A percentile compares a stretch with the other conserved stretches of the same genome.
These are phyloP conservation scores for Sparidentex hasta DNA, from an alignment of 2,797 vertebrate species.

Conservation along the genomic window DNA sequence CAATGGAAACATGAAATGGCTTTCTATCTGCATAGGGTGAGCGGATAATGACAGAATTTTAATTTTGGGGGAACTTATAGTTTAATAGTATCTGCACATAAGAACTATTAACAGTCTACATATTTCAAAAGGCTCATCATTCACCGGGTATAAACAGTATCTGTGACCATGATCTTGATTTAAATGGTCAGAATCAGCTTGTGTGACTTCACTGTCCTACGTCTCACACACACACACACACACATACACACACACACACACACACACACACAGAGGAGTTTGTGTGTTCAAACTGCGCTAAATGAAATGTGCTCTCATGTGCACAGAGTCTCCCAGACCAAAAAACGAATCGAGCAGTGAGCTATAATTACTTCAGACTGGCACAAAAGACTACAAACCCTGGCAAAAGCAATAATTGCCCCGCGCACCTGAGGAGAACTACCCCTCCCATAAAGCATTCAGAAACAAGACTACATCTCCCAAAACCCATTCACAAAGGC, in stretches of 20 bases:
- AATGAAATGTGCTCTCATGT: constrained; percentile 32
- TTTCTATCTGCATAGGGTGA: too few species aligned
- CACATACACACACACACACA: too few species aligned
- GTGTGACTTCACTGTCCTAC: not conserved
- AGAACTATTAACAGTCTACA: not conserved
- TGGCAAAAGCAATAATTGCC: constrained; percentile 56
- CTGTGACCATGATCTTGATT: not conserved
- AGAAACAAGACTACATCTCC: constrained; percentile 61
- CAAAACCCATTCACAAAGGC: constrained; percentile 54
- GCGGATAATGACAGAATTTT: too few species aligned
- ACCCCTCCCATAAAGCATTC: constrained; percentile 56
- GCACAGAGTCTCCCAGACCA: constrained; percentile 32
- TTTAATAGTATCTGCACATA: not conserved
- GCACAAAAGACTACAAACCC: constrained; percentile 52
- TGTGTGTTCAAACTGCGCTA: constrained; percentile 1
- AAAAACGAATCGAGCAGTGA: constrained; percentile 46
- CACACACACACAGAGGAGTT: too few species aligned
- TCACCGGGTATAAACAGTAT: not conserved
- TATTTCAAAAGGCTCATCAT: not conserved
- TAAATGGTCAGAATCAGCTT: constrained; percentile 3
- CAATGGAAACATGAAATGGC: too few species aligned
- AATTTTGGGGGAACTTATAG: too few species aligned
- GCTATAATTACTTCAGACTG: constrained; percentile 58
- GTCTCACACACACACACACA: not conserved
- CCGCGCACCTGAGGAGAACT: constrained; percentile 61